Conservation (phyloP, 1,140 invertebrate species). For the Philotrypesis tridentata region DNA sequence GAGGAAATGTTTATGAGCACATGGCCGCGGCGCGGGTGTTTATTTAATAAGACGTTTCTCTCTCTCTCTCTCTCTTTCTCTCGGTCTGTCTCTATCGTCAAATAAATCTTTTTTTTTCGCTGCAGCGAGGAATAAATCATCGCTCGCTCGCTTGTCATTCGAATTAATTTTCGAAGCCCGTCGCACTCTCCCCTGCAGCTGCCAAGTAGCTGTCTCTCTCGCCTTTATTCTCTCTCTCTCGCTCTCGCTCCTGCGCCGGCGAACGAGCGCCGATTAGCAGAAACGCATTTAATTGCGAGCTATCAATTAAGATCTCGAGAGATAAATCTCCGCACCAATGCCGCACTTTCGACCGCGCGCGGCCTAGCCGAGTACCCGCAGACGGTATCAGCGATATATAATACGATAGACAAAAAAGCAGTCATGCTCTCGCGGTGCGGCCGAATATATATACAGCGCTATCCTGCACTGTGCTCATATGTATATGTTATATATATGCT, state of each 20-base stretch:
- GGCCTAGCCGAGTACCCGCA: neutral
- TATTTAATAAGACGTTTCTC: conserved; percentile 27
- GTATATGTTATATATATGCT: no score
- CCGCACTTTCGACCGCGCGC: neutral
- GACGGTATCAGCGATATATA: neutral
- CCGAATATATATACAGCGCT: no score
- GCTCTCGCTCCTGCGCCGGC: no score
- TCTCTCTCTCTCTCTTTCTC: no score
- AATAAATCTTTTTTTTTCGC: conserved; percentile 19
- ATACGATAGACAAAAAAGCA: no score
- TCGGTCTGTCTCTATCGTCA: neutral
- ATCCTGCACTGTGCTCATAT: no score
- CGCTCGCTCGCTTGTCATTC: neutral
- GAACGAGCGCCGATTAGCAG: neutral
- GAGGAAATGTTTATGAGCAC: conserved; percentile 1
- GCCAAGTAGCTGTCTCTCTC: no score
- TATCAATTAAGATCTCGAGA: neutral
- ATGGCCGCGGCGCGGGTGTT: conserved; percentile 12
- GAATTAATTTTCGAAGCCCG: no score
- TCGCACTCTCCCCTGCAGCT: no score
- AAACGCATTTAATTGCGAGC: conserved; percentile 8
- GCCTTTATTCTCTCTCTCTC: no score
- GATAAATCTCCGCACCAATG: neutral
- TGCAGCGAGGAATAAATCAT: neutral
- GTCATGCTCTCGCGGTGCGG: no score